phyloP scores from a whole-genome alignment of 2,113 vertebrate species.

The Rallus limicola region DNA sequence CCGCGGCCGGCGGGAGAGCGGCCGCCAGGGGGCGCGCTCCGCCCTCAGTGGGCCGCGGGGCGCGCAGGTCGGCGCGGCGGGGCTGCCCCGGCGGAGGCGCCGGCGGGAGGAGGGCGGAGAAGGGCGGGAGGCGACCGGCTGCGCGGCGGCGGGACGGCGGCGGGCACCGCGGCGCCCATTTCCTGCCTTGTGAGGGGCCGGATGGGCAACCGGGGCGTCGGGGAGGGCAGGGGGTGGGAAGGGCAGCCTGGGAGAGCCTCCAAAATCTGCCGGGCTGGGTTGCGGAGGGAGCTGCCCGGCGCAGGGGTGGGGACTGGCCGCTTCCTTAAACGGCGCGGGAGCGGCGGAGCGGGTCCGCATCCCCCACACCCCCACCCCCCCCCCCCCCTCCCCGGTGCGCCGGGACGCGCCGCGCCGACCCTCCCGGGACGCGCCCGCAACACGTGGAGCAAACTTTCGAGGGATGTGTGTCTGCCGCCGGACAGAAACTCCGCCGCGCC shows the following conservation, averaged over 20 bases:
- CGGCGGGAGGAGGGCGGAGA: background rate
- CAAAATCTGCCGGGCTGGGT: background rate
- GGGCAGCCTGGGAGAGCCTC: background rate
- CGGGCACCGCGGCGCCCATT: background rate
- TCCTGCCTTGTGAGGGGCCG: background rate
- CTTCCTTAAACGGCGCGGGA: constrained; percentile 65
- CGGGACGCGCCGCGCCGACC: background rate
- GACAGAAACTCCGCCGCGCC: background rate
- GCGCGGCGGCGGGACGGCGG: background rate
- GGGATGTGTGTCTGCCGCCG: constrained; percentile 38
- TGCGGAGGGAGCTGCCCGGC: constrained; percentile 40
- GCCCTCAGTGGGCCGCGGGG: background rate
- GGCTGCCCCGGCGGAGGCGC: background rate
- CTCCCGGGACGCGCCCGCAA: constrained; percentile 17
- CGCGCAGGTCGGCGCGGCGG: background rate
- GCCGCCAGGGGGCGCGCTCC: constrained; percentile 5
- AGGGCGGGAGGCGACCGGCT: background rate
- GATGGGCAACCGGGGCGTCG: background rate
- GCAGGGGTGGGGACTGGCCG: constrained; percentile 63
- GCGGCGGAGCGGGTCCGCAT: background rate
- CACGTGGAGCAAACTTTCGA: constrained; percentile 69
- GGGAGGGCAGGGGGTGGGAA: background rate
- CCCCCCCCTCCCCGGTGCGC: background rate
- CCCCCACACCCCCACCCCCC: background rate
- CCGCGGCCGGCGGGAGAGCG: background rate